phyloP scores from a whole-genome alignment of 92 coral and sea anemone genomes.

The Ricordea florida region DNA sequence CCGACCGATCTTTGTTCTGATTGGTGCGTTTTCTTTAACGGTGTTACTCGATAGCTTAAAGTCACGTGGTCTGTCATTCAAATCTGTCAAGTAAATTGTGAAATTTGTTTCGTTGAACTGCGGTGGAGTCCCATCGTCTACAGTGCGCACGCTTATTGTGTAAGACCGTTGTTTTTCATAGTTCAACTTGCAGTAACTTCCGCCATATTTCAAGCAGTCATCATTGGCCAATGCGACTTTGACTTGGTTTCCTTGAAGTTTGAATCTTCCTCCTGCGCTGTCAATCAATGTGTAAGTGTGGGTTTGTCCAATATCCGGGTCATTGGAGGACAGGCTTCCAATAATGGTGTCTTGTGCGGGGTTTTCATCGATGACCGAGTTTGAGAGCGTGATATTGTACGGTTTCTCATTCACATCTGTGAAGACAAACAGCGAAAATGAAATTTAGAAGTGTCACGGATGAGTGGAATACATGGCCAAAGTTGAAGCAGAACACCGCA shows the following conservation, averaged over 20 bases:
- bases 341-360: constrained; percentile 62
- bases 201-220: constrained; percentile 76
- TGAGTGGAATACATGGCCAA: not conserved
- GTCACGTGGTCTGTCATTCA: constrained; percentile 94
- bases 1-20: constrained; percentile 72
- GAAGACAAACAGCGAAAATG: not conserved
- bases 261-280: constrained; percentile 84
- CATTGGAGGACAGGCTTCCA: constrained; percentile 71
- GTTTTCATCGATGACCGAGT: constrained; percentile 72
- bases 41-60: constrained; percentile 71
- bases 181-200: constrained; percentile 77
- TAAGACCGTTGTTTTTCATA: constrained; percentile 69
- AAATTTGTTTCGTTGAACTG: constrained; percentile 55
- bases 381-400: constrained; percentile 62
- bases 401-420: constrained; percentile 94
- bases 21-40: constrained; percentile 85
- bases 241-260: constrained; percentile 66
- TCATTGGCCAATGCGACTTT: constrained; percentile 73
- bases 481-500: too few species aligned
- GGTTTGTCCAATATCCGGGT: constrained; percentile 78
- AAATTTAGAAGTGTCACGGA: not conserved
- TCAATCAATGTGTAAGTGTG: constrained; percentile 74
- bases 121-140: constrained; percentile 90
- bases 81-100: constrained; percentile 72
- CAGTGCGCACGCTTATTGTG: constrained; percentile 85